A percentile compares a stretch with the other conserved stretches of the same genome.
Conservation (phyloP, 2,113 vertebrate species). For the Malaclemys terrapin region DNA sequence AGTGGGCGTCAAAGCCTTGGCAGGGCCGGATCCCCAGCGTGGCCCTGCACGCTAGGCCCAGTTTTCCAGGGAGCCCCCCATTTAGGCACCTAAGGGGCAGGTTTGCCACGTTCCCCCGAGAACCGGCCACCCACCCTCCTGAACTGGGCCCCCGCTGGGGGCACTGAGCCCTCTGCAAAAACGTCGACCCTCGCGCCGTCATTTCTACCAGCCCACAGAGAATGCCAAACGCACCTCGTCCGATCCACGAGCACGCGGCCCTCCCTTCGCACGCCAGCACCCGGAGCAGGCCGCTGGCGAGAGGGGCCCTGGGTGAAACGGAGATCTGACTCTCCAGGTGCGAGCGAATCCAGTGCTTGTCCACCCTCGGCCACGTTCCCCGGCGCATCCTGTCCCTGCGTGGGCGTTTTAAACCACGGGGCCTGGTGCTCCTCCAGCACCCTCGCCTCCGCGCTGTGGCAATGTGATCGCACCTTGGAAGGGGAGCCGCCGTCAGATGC, state of each 20-base stretch:
- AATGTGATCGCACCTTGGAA: no score
- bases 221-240: neutral
- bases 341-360: neutral
- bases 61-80: neutral
- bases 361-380: neutral
- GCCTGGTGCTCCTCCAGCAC: neutral
- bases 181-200: rapidly evolving
- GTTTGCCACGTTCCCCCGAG: neutral
- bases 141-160: neutral
- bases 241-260: neutral
- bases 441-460: no score
- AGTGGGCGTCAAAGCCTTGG: no score
- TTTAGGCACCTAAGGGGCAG: neutral
- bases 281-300: neutral
- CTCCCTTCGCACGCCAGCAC: neutral
- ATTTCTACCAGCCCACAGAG: neutral
- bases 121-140: neutral
- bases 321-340: no score
- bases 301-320: neutral
- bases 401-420: rapidly evolving
- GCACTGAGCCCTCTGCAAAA: neutral
- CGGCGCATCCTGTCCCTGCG: neutral
- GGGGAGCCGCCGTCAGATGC: neutral
- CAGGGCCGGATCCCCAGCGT: neutral
- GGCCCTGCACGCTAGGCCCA: neutral